Percentiles rank a stretch among this genome's conserved stretches.
phyloP scores from a whole-genome alignment of 2,113 vertebrate genomes.

The Rhinopithecus roxellana region DNA sequence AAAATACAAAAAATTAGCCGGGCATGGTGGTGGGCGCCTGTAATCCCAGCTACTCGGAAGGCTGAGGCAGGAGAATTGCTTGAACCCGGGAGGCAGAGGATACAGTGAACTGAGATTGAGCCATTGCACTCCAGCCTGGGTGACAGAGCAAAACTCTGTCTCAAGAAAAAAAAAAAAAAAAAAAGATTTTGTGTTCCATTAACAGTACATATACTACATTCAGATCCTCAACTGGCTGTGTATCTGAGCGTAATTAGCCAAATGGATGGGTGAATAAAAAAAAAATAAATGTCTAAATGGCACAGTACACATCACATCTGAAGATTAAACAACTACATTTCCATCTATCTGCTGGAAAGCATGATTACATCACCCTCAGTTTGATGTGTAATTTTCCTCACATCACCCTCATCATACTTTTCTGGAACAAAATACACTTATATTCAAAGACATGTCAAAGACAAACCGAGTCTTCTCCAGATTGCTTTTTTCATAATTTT shows the following conservation, averaged over 20 bases:
- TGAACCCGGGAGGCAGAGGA: too few species aligned
- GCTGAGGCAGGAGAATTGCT: too few species aligned
- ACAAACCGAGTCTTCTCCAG: constrained; percentile 13
- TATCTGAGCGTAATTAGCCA: neutral
- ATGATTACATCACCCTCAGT: neutral
- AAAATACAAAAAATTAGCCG: too few species aligned
- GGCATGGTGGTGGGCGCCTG: too few species aligned
- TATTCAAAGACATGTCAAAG: neutral
- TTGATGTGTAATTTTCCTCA: neutral
- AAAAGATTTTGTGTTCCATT: neutral
- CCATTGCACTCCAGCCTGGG: too few species aligned
- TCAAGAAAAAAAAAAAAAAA: too few species aligned
- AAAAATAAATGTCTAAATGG: constrained; percentile 31
- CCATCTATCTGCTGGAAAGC: neutral
- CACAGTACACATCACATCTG: neutral
- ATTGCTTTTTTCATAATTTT: neutral
- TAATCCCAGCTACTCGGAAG: too few species aligned
- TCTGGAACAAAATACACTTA: neutral
- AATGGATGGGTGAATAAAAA: neutral
- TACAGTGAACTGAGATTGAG: too few species aligned
- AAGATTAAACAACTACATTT: neutral
- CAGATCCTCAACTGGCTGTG: constrained; percentile 12
- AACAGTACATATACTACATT: neutral
- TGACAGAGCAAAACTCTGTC: too few species aligned
- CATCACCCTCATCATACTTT: neutral